A percentile compares a stretch with the other conserved stretches of the same genome.
Evolutionary conservation across 2,888 invertebrate genomes (phyloP).

Genomic region (Charanyca ferruginea): DNA sequence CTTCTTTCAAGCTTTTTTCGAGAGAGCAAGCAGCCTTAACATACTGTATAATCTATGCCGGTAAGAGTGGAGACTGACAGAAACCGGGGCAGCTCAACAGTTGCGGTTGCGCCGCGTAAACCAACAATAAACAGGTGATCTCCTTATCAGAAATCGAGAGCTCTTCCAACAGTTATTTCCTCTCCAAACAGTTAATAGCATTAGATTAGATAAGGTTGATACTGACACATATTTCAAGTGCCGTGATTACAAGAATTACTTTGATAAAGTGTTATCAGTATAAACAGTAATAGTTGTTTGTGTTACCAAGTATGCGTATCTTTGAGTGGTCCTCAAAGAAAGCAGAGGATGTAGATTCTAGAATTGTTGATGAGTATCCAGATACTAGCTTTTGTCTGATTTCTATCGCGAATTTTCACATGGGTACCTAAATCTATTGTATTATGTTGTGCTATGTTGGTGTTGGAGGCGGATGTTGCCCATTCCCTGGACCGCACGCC

Average conservation of each 20-base stretch:
- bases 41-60: no score
- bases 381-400: no score
- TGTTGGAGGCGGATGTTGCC: no score
- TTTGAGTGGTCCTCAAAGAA: not conserved
- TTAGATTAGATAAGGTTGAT: conserved; percentile 33
- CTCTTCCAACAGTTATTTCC: conserved; percentile 9
- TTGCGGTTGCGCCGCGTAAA: no score
- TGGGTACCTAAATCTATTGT: no score
- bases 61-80: no score
- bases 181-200: conserved; percentile 27
- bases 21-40: no score
- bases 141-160: conserved; percentile 10
- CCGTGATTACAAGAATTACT: conserved; percentile 31
- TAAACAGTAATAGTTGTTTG: not conserved
- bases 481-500: no score
- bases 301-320: conserved; percentile 8
- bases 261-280: conserved; percentile 24
- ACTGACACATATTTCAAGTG: conserved; percentile 28
- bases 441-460: no score
- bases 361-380: not conserved
- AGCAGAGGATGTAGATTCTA: not conserved
- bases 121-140: conserved; percentile 3
- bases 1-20: no score
- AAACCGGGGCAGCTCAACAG: no score
- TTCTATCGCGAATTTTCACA: no score